Evolutionary conservation across 2,113 vertebrate species (phyloP).

Genomic region (Rhea pennata): DNA sequence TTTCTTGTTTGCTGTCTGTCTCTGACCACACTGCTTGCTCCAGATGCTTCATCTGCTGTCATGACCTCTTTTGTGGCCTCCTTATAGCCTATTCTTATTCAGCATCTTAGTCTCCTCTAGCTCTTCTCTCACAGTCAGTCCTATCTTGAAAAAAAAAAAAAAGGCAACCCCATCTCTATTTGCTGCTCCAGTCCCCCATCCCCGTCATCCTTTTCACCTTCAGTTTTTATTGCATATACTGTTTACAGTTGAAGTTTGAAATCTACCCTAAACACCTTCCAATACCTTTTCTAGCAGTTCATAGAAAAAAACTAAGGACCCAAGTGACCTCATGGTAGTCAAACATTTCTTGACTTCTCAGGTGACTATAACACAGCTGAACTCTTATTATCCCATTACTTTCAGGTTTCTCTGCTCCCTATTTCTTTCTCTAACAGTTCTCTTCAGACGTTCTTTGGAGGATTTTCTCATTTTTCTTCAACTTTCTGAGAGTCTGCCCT

Average conservation of each 20-base stretch:
- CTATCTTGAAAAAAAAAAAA: neutral
- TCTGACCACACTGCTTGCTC: neutral
- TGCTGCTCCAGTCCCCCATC: rapidly evolving
- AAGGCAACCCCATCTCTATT: neutral
- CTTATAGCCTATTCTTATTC: neutral
- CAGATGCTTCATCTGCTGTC: neutral
- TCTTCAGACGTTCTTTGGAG: neutral
- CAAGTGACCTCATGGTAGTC: neutral
- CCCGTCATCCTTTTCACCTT: neutral
- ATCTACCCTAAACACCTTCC: neutral
- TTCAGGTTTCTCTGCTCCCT: neutral
- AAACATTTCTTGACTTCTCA: neutral
- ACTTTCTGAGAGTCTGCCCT: neutral
- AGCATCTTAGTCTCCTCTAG: neutral
- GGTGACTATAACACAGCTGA: neutral
- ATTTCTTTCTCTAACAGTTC: neutral
- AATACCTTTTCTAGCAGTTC: neutral
- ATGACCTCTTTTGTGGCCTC: neutral
- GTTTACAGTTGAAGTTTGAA: neutral
- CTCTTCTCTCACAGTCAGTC: neutral
- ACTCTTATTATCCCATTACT: neutral
- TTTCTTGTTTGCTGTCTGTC: neutral
- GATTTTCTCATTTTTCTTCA: neutral
- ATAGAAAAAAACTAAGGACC: rapidly evolving
- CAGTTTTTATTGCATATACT: neutral